These are phyloP conservation scores for Naja naja DNA, from an alignment of 2,113 vertebrate genomes.

Conservation along the genomic window DNA sequence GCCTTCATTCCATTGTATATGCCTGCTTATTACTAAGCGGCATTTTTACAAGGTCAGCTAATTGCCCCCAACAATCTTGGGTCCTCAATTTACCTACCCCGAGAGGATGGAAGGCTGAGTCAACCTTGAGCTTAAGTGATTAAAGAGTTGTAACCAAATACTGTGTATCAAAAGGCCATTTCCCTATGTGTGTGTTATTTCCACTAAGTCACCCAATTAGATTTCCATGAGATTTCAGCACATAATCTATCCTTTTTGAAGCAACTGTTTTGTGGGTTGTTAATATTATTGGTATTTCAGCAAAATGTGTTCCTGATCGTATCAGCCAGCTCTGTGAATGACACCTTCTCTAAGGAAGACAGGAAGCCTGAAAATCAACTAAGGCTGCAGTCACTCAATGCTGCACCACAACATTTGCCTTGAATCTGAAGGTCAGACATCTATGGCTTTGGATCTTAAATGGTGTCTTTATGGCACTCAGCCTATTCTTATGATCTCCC, in stretches of 20 bases:
- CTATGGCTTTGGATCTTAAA: slow-evolving; percentile 8
- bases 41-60: too few species aligned
- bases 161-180: background rate
- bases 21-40: too few species aligned
- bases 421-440: background rate
- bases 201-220: background rate
- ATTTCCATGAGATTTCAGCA: background rate
- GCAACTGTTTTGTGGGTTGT: slow-evolving; percentile 10
- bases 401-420: slow-evolving; percentile 30
- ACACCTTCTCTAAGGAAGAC: slow-evolving; percentile 44
- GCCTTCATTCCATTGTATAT: too few species aligned
- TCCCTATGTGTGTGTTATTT: background rate
- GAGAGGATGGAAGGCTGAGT: too few species aligned
- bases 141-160: background rate
- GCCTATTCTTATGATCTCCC: rapidly evolving
- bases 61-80: too few species aligned
- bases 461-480: background rate
- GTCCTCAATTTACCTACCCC: too few species aligned
- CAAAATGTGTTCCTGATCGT: background rate
- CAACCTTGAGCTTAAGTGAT: too few species aligned
- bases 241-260: background rate
- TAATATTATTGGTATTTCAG: slow-evolving; percentile 28
- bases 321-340: slow-evolving; percentile 18
- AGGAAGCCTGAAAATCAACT: slow-evolving; percentile 50
- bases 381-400: slow-evolving; percentile 25